Evolutionary conservation across 2,888 invertebrate genomes (phyloP), one percentile per base, ranked within the genome.

Genomic region (Xanthorhoe designata): DNA sequence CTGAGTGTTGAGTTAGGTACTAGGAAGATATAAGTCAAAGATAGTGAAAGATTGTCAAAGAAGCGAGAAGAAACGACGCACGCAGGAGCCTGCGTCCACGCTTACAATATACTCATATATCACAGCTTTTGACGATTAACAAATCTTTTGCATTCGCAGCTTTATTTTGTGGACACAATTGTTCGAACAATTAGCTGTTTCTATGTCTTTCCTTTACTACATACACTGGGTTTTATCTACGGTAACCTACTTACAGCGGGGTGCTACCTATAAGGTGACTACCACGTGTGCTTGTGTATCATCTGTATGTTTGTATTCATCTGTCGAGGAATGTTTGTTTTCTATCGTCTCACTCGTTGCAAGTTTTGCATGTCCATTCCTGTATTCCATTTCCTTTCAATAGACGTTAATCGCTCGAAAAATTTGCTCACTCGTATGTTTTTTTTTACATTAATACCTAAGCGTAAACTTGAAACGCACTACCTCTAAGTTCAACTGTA

Each of bases 71-170:
- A 71, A 66, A 83, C 77, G 82, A 85, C 87, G 86, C 88, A 86
- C 80, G 87, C 89, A 83, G 81, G 73, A 78, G 58, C 61, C 85
- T 85, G 82, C 84, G 75, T 79, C 69, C 78, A 79, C 89, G 87
- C 86, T 79, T 82, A 86, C 85, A 86, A 83, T 89, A 89, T 88
- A 88, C 84, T 89, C 86, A 71, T 91, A 92, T 93, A 93, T 93
- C 93, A 93, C 93, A 93, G 93, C 92, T 92, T 93, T 93, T 93
- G 93, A 93, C 93, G 93, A 92, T 92, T 72, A 91, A 92, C 91
- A 91, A 92, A 92, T 91, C 90, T 92, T 92, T 92, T 92, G 92
- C 93, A 91, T 89, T 92, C 91, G 91, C 88, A 91, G 92, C 90
- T 92, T 89, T 82, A 85, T 70, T 63, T 77, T 71, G 91, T 88